Evolutionary conservation across 2,113 vertebrate species (phyloP).

Genomic region (Zosterops japonicus): DNA sequence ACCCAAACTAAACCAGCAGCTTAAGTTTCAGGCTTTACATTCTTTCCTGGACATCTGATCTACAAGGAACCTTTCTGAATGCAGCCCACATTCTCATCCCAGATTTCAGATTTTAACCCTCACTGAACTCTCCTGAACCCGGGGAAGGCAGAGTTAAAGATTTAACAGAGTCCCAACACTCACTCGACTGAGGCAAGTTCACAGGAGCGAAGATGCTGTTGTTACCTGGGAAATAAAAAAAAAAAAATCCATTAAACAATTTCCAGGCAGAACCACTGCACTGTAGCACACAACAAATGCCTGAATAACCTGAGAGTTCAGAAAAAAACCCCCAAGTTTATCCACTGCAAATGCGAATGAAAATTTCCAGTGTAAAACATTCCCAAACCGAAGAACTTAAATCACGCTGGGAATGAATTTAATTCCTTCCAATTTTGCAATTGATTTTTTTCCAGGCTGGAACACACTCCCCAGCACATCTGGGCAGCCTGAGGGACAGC

Average conservation of each 20-base stretch:
- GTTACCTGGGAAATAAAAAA: conserved; percentile 72
- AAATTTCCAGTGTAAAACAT: background rate
- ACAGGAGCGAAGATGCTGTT: conserved; percentile 87
- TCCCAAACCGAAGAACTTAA: background rate
- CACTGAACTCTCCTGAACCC: background rate
- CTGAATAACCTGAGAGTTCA: background rate
- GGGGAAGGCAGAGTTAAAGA: background rate
- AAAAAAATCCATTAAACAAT: background rate
- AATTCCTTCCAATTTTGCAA: too few species aligned
- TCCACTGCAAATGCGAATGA: accelerated
- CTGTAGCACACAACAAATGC: accelerated
- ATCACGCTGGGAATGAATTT: background rate
- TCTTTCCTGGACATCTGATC: background rate
- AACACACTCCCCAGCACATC: accelerated
- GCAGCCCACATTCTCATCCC: background rate
- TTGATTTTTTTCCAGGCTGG: background rate
- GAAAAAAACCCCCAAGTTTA: background rate
- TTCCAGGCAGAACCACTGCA: background rate
- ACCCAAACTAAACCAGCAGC: background rate
- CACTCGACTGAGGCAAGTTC: conserved; percentile 86
- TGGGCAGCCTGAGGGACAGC: background rate
- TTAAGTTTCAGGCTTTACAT: background rate
- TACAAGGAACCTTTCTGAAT: background rate
- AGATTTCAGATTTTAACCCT: background rate
- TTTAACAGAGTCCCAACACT: conserved; percentile 61